Evolutionary conservation across 2,797 vertebrate genomes (phyloP), one percentile per base, ranked within the genome.

Genomic region (Mormyrops attenuatus): DNA sequence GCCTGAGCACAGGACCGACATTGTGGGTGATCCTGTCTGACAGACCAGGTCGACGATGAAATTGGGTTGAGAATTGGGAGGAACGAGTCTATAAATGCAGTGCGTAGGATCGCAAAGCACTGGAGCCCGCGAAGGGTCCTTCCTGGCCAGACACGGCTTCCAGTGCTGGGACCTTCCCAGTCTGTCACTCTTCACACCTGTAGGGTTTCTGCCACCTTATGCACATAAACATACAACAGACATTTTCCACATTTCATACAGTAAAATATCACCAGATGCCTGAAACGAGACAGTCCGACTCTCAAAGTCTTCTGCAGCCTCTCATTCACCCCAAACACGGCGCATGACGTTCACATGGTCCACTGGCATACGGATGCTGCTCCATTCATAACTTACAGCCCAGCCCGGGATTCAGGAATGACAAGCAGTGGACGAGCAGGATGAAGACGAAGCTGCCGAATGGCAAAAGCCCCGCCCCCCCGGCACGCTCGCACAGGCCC

Each of bases 31-130:
- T 85, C 44, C 38, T 41, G 73, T 80, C 73, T 44, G 22, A 52
- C 22, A 26, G 7, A 22, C 8, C 4, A n/a, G 60, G n/a, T 11
- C 38, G 50, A 49, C 85, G 38, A 89, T 88, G 89, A 77, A 91
- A 90, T 90, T 88, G 26, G 90, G 90, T 87, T 85, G 84, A 11
- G 26, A 50, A 50, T 11, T 15, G 49, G 22, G n/a, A 85, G 84
- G 9, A 85, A 85, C 15, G 5, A 50, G 15, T 17, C 38, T 38
- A 3, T 38, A 80, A 44, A 80, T 1, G 34, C 73, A 80, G 17
- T 17, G 22, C 15, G 15, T 44, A 20, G 34, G 15, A 17, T 41
- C 38, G 1, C 82, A 50, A 1, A 50, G 2, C 1, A 0, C 66
- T 15, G 26, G 66, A 30, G 66, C 66, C 11, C 5, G 30, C 11